These are phyloP conservation scores for Lordiphosa mommai DNA, from an alignment of 1,140 invertebrate species.

Conservation along the genomic window DNA sequence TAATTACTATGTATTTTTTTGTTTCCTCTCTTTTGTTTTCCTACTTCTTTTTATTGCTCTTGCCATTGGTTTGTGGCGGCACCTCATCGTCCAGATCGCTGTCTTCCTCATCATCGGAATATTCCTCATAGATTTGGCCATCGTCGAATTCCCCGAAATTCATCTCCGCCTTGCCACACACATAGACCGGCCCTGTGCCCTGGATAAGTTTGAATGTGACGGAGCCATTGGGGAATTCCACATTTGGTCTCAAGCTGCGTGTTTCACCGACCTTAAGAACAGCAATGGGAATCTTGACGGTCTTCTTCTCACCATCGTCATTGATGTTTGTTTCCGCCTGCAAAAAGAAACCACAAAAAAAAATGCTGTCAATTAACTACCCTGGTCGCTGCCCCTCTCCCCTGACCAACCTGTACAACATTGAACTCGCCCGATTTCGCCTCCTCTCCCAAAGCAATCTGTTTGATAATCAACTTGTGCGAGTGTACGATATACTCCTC, in stretches of 20 bases:
- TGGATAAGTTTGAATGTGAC: slow-evolving; percentile 89
- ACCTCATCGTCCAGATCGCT: slow-evolving; percentile 59
- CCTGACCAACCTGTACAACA: slow-evolving; percentile 83
- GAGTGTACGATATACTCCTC: slow-evolving; percentile 65
- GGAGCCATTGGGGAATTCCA: slow-evolving; percentile 91
- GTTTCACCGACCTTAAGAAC: slow-evolving; percentile 88
- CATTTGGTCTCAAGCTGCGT: slow-evolving; percentile 87
- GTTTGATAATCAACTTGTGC: slow-evolving; percentile 84
- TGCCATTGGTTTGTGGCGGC: slow-evolving; percentile 71
- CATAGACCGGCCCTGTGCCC: slow-evolving; percentile 87
- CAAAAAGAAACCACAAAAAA: slow-evolving; percentile 14
- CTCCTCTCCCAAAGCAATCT: slow-evolving; percentile 88
- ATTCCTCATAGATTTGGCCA: slow-evolving; percentile 65
- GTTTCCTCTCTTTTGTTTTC: slow-evolving; percentile 38
- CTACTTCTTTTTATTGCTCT: slow-evolving; percentile 75
- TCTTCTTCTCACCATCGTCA: slow-evolving; percentile 62
- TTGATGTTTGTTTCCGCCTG: slow-evolving; percentile 66
- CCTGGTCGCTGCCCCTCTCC: background rate
- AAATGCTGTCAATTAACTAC: background rate
- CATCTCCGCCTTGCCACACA: slow-evolving; percentile 83
- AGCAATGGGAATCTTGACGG: slow-evolving; percentile 80
- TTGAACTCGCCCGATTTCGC: slow-evolving; percentile 89
- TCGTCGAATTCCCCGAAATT: slow-evolving; percentile 65
- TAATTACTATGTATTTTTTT: slow-evolving; percentile 32
- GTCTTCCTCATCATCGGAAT: slow-evolving; percentile 66